Base-by-base conservation (phyloP, 2,113 vertebrate genomes). In the Chionodraco myersi region DNA sequence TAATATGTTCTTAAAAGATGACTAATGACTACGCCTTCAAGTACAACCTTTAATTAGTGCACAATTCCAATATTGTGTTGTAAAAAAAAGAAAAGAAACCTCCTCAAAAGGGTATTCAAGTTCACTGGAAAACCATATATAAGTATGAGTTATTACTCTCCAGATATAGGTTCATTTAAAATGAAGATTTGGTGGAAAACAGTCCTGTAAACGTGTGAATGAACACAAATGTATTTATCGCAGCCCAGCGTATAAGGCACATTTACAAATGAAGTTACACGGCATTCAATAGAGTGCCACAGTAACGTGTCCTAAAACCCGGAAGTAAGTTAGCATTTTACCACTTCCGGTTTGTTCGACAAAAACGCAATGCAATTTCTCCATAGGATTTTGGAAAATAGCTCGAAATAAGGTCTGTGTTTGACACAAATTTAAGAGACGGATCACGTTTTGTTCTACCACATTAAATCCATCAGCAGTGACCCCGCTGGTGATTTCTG, bases 1-100 rank as follows among this genome's bases (percentile, higher is more conserved):
- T 36, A 53, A 47, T 58, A 12, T 51, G 47, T 60, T 74, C n/a
- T 70, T 73, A 68, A 67, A 64, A 68, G 45, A 75, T 59, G 48
- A 77, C 4, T 48, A 63, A 62, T 62, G 62, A 57, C 41, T 59
- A 9, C 6, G 2, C 6, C 58, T 65, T 23, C n/a, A 47, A 53
- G 62, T 45, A 18, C 6, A 67, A 45, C 16, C 45, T n/a, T 21
- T 76, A 62, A 66, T 71, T 47, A 57, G 44, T 47, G 45, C 18
- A 26, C 51, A 56, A 11, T 13, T 12, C 5, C 6, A 5, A 23
- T 11, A 21, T 14, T 0, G 14, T 56, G 26, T 51, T 16, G 1
- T 23, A 26, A 26, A 58, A 57, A 2, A 8, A 1, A 18, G 7
- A 36, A 26, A 54, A 30, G 57, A 83, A 51, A 18, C 2, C 30